These are phyloP conservation scores for Brachypalpus laphriformis DNA, from an alignment of 2,888 invertebrate species.

Conservation along the genomic window DNA sequence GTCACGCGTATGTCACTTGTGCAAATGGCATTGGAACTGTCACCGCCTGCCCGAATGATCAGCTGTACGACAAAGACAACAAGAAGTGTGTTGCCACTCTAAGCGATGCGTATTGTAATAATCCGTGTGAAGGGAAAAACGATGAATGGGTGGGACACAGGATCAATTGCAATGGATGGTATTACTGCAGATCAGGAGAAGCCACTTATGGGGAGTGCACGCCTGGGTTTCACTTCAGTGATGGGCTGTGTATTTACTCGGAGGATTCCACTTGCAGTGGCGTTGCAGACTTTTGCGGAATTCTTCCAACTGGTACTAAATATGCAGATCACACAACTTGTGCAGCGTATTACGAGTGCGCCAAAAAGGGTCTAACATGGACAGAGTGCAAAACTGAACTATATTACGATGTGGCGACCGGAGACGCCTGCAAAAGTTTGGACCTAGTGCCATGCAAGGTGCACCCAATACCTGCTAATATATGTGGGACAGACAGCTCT, in stretches of 20 bases:
- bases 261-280: conserved; percentile 76
- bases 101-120: conserved; percentile 75
- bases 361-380: neutral
- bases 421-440: conserved; percentile 74
- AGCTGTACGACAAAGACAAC: conserved; percentile 74
- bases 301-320: conserved; percentile 75
- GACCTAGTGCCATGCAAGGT: conserved; percentile 74
- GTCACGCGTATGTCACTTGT: conserved; percentile 78
- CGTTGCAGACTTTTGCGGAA: conserved; percentile 78
- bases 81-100: conserved; percentile 75
- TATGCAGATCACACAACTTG: conserved; percentile 78
- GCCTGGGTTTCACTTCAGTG: conserved; percentile 75
- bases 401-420: conserved; percentile 77
- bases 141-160: conserved; percentile 77
- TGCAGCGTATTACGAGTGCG: conserved; percentile 77
- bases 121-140: conserved; percentile 76
- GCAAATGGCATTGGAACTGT: conserved; percentile 60
- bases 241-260: conserved; percentile 76
- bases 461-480: conserved; percentile 75
- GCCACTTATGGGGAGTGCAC: conserved; percentile 74
- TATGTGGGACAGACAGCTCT: conserved; percentile 71
- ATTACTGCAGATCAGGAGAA: conserved; percentile 76
- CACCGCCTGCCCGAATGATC: conserved; percentile 64
- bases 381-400: conserved; percentile 64
- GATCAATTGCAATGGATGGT: conserved; percentile 77